Base-by-base conservation (phyloP, 2,888 invertebrate genomes). In the Baronia brevicornis region DNA sequence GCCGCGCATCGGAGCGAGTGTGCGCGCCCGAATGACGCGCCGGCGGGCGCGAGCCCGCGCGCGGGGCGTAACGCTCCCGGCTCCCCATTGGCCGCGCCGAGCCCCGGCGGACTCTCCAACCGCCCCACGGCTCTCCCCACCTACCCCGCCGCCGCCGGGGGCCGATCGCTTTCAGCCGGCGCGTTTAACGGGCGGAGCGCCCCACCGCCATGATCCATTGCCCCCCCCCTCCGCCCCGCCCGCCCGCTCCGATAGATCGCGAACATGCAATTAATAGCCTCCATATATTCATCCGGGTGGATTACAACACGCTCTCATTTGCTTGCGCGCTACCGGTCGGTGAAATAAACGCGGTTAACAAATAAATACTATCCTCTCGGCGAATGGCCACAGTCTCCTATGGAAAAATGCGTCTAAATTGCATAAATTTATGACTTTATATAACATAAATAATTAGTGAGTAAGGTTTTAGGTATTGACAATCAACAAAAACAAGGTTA, bases 1-100 rank as follows among this genome's bases (percentile, higher is more conserved):
- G 78, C 80, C 82, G 74, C 80, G 82, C 82, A 82, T 82, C 79
- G 79, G 68, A 65, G 73, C 82, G 80, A 79, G 74, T 78, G 80
- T 74, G 80, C 80, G 80, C 80, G 73, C 56, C 73, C 64, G 60
- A 60, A 72, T 71, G 71, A 67, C 70, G 70, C 72, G 72, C 61
- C 62, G 50, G 73, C 64, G 62, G 71, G 59, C 50, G 45, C 43
- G 45, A 43, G 44, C 47, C 41, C 38, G 46, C 41, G 44, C 35
- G 37, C 39, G 39, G 38, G 37, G 25, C 40, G 34, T 26, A 43
- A 44, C 43, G 57, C 58, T 53, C 48, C 48, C 42, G 46, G 49
- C 54, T 54, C 53, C 50, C 53, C 63, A 64, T 52, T 58, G 54
- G 60, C 49, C 60, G 53, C 59, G 61, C 52, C 61, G 66, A 73